phyloP scores from a whole-genome alignment of 2,888 invertebrate species.

The Stictocephala bisonia region DNA sequence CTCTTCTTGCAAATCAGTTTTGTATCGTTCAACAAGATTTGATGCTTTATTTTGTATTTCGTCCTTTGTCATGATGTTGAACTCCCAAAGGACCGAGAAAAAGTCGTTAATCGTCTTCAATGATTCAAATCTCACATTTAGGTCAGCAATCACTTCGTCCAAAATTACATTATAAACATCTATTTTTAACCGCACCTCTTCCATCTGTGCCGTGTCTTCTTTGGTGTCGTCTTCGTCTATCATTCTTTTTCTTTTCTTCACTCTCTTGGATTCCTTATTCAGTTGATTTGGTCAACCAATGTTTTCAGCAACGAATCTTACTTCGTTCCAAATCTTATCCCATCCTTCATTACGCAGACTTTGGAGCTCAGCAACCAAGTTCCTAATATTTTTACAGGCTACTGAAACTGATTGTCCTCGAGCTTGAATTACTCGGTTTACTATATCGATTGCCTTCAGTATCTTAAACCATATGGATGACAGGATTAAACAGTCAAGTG shows the following conservation, averaged over 20 bases:
- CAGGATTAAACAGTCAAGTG: too few relatives aligned
- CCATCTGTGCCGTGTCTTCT: background rate
- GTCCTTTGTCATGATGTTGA: conserved; percentile 23
- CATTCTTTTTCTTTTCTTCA: background rate
- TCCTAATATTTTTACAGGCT: too few relatives aligned
- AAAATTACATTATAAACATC: conserved; percentile 14
- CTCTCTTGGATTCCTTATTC: too few relatives aligned
- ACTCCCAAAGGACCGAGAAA: conserved; percentile 16
- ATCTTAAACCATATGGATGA: too few relatives aligned
- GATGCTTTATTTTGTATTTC: conserved; percentile 15
- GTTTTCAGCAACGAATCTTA: too few relatives aligned
- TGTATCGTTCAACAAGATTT: conserved; percentile 3
- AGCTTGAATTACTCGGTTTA: too few relatives aligned
- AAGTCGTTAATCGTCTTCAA: background rate
- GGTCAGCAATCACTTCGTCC: background rate
- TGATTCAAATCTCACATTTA: conserved; percentile 14
- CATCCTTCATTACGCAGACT: too few relatives aligned
- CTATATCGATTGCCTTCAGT: too few relatives aligned
- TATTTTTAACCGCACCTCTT: background rate
- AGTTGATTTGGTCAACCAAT: too few relatives aligned
- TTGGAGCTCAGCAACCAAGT: too few relatives aligned
- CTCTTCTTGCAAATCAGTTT: conserved; percentile 3
- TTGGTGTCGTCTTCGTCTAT: background rate
- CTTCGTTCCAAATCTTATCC: too few relatives aligned
- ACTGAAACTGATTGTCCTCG: too few relatives aligned